Evolutionary conservation across 2,888 invertebrate species (phyloP).

Genomic region (Phyllotreta cruciferae): DNA sequence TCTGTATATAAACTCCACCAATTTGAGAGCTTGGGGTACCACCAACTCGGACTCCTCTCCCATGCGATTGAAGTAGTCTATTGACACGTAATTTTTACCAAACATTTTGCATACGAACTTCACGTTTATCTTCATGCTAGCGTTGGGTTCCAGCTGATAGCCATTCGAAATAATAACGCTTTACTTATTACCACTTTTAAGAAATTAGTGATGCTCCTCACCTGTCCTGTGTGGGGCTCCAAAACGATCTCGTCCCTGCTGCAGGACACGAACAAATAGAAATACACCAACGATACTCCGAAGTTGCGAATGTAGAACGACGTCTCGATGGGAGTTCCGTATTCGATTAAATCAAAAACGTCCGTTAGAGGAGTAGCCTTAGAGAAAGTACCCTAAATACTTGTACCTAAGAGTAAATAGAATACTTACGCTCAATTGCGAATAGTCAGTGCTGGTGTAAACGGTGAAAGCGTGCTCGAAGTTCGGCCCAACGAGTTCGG

Average conservation of each 20-base stretch:
- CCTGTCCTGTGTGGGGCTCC: conserved; percentile 29
- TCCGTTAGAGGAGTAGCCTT: conserved; percentile 57
- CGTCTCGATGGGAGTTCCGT: conserved; percentile 47
- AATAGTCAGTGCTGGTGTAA: conserved; percentile 39
- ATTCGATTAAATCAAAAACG: conserved; percentile 52
- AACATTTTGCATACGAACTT: conserved; percentile 48
- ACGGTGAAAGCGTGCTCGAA: conserved; percentile 40
- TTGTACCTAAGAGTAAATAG: background rate
- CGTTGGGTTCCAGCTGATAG: conserved; percentile 21
- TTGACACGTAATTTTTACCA: conserved; percentile 51
- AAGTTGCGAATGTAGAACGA: conserved; percentile 59
- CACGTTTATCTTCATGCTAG: conserved; percentile 49
- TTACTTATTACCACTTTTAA: too few species aligned
- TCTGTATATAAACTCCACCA: conserved; percentile 50
- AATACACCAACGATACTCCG: conserved; percentile 57
- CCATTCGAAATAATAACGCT: too few species aligned
- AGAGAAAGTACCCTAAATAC: conserved; percentile 21
- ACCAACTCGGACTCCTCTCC: conserved; percentile 41
- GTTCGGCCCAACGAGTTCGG: conserved; percentile 42
- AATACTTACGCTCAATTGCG: conserved; percentile 47
- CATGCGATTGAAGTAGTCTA: conserved; percentile 54
- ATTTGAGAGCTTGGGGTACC: conserved; percentile 42
- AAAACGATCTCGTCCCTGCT: conserved; percentile 44
- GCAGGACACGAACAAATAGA: conserved; percentile 44
- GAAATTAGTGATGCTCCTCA: background rate